Evolutionary conservation across 2,797 vertebrate genomes (phyloP).

Genomic region (Antrozous pallidus): DNA sequence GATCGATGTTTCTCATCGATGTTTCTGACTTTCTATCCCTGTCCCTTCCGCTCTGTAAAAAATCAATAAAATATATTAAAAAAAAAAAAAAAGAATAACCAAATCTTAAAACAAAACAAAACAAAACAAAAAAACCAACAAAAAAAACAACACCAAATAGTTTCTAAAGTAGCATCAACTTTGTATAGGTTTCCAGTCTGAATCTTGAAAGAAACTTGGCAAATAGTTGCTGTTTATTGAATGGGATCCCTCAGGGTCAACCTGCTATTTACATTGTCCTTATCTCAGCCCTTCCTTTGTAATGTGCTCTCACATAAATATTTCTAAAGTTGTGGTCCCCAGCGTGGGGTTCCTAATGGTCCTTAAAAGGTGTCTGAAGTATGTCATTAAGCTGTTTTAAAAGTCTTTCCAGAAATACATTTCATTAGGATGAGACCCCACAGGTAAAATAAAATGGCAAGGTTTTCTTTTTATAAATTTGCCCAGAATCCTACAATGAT

Average conservation of each 20-base stretch:
- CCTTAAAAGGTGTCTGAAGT: background rate
- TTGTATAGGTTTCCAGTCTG: background rate
- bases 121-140: too few species aligned
- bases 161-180: background rate
- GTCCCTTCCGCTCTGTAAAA: too few species aligned
- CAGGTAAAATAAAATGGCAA: slow-evolving; percentile 4
- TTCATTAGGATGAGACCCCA: background rate
- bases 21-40: too few species aligned
- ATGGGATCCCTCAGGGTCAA: background rate
- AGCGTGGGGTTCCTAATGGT: background rate
- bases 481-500: background rate
- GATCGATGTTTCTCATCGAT: too few species aligned
- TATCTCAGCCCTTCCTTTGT: background rate
- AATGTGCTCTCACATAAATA: background rate
- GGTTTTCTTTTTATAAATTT: background rate
- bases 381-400: background rate
- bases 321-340: background rate
- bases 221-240: background rate
- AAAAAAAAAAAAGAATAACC: too few species aligned
- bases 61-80: too few species aligned
- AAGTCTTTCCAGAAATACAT: background rate
- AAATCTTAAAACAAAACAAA: too few species aligned
- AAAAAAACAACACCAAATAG: too few species aligned
- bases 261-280: background rate
- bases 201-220: background rate